A percentile compares a stretch with the other conserved stretches of the same genome.
Evolutionary conservation across 2,888 invertebrate genomes (phyloP).

Genomic region (Stratiomys singularior): DNA sequence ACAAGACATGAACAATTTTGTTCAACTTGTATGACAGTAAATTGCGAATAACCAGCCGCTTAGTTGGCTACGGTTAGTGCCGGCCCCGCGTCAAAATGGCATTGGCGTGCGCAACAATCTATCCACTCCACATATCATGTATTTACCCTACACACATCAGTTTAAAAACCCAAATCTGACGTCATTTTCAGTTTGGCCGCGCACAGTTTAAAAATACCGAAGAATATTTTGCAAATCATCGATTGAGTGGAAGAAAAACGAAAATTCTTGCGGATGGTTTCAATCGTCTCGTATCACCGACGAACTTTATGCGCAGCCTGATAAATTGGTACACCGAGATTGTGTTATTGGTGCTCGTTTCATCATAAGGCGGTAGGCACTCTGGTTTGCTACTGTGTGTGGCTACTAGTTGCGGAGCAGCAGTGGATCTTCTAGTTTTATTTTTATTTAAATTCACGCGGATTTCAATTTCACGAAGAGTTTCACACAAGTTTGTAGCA

Average conservation of each 20-base stretch:
- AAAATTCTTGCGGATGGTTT: conserved; percentile 6
- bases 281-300: neutral
- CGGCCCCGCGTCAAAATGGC: neutral
- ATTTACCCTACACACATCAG: neutral
- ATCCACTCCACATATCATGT: conserved; percentile 1
- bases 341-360: neutral
- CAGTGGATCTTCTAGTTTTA: no score
- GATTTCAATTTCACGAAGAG: no score
- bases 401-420: no score
- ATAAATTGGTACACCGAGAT: neutral
- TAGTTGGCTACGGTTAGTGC: neutral
- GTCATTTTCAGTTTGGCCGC: neutral
- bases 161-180: neutral
- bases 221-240: conserved; percentile 10
- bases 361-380: no score
- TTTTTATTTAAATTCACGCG: no score
- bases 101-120: neutral
- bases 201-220: neutral
- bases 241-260: neutral
- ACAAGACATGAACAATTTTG: conserved; percentile 27
- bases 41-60: neutral
- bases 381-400: no score
- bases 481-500: no score
- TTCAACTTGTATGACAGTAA: conserved; percentile 2
- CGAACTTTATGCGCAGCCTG: neutral